Percentiles rank a stretch among this genome's conserved stretches.
Conservation (phyloP, 2,113 vertebrate species). For the Elephas maximus region DNA sequence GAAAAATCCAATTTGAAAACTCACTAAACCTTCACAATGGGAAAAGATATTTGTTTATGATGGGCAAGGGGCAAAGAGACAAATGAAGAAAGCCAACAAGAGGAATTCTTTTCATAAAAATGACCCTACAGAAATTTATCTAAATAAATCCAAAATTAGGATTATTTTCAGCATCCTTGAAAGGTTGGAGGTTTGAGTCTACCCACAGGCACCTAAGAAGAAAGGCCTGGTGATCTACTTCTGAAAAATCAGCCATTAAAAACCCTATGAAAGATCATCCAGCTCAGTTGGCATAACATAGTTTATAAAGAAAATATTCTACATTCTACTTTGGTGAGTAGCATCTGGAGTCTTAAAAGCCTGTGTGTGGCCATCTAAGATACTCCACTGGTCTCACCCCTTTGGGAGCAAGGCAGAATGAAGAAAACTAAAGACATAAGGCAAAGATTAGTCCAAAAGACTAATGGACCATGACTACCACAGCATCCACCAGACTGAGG, state of each 20-base stretch:
- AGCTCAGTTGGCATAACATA: too few species aligned
- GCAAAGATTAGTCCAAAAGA: too few species aligned
- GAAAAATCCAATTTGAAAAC: slow-evolving; percentile 38
- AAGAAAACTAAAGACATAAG: too few species aligned
- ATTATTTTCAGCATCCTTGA: not conserved
- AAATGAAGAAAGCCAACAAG: not conserved
- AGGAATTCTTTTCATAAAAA: slow-evolving; percentile 25
- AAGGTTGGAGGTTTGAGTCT: not conserved
- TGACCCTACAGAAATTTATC: not conserved
- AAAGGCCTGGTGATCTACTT: not conserved
- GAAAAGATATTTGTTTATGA: slow-evolving; percentile 22
- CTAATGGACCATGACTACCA: too few species aligned
- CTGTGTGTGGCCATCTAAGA: too few species aligned
- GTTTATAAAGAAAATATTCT: too few species aligned
- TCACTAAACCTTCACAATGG: not conserved
- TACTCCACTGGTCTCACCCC: too few species aligned
- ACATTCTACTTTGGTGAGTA: too few species aligned
- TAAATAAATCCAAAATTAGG: not conserved
- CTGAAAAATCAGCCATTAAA: not conserved
- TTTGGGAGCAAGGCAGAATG: too few species aligned
- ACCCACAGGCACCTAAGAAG: not conserved
- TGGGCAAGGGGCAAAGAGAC: not conserved
- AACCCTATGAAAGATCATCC: not conserved
- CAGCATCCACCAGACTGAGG: too few species aligned
- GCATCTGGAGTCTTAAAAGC: too few species aligned